Evolutionary conservation across 1,140 invertebrate species (phyloP), one percentile per base, ranked within the genome.

Genomic region (Leptinotarsa texana): DNA sequence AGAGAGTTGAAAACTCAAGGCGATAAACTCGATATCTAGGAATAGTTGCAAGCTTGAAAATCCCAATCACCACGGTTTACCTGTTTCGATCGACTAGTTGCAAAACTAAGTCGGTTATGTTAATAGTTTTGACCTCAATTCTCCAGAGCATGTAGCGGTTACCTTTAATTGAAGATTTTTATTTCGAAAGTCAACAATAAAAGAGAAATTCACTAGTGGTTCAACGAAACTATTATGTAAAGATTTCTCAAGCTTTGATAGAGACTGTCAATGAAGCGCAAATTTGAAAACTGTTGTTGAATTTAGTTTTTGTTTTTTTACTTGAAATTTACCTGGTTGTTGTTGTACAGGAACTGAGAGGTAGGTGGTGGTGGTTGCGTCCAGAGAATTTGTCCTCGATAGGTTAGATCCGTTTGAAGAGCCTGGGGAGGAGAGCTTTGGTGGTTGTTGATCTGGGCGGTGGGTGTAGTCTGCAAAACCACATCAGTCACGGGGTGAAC

Each of bases 321-420:
- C 4, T n/a, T 2, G 11, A 57, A 70, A 51, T 18, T 85, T 87
- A 94, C 93, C 91, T 93, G 92, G 88, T 93, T 91, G 83, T 92
- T 90, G 85, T 88, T 91, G 90, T 92, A 93, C 90, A 93, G 88
- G 88, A 91, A 87, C 81, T 90, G 90, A 83, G 91, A 91, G 78
- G 90, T 88, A 84, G 90, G 88, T 84, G 91, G 92, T 80, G 92
- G 92, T 83, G 91, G 93, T 84, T 93, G 93, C 84, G 92, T 91
- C 93, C 93, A 94, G 82, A 92, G 86, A 79, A 91, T 90, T 85
- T 91, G 91, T 79, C 90, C 88, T 84, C 89, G 82, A 70, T 83
- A 81, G 65, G 81, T 77, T 21, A 42, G 79, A 68, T 76, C 81
- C 72, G 72, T 79, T 75, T 75, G 80, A 73, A 69, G 71, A 80